These are phyloP conservation scores for Tetramorium parvispinum DNA, from an alignment of 1,140 invertebrate genomes.

Conservation along the genomic window DNA sequence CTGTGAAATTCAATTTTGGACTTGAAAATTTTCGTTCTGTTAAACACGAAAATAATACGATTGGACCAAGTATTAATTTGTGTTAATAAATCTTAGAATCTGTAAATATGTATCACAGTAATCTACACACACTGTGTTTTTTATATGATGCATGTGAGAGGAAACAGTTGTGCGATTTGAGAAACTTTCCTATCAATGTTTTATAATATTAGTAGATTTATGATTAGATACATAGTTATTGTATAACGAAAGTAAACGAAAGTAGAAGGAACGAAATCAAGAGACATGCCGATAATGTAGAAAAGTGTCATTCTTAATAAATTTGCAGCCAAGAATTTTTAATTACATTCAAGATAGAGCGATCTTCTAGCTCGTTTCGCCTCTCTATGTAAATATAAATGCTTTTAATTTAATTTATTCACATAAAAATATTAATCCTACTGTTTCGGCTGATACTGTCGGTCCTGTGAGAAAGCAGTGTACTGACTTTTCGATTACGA, in stretches of 20 bases:
- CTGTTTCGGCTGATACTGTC: background rate
- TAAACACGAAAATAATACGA: background rate
- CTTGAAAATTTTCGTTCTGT: background rate
- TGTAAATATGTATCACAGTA: slow-evolving; percentile 37
- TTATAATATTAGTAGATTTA: slow-evolving; percentile 27
- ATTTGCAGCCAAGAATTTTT: background rate
- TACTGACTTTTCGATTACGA: background rate
- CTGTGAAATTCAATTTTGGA: background rate
- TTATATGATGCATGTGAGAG: background rate
- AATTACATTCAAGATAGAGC: background rate
- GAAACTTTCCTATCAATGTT: background rate
- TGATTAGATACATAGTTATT: background rate
- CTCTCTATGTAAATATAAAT: slow-evolving; percentile 18
- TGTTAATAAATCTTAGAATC: slow-evolving; percentile 13
- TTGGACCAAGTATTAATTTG: background rate
- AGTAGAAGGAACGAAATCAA: background rate
- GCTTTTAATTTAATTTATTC: slow-evolving; percentile 18
- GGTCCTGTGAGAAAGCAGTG: background rate
- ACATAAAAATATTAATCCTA: slow-evolving; percentile 25
- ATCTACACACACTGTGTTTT: background rate
- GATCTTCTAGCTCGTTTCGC: background rate
- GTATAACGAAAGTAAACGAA: background rate
- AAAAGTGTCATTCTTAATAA: background rate
- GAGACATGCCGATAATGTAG: background rate
- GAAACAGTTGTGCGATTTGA: background rate